Evolutionary conservation across 2,888 invertebrate genomes (phyloP).

Genomic region (Meiosimyza platycephala): DNA sequence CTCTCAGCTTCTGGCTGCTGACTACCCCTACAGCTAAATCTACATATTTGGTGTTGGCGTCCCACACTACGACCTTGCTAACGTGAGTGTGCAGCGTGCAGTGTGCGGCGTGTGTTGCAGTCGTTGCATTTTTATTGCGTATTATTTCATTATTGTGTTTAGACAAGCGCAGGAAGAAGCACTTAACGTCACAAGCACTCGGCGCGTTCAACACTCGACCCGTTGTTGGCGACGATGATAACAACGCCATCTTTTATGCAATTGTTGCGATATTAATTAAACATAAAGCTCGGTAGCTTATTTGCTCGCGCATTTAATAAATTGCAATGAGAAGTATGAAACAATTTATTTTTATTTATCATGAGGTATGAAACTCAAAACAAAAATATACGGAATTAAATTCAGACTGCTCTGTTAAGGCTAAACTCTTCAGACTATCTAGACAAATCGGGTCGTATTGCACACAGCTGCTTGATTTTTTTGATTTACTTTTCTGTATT

Average conservation of each 20-base stretch:
- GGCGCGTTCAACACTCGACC: constrained; percentile 20
- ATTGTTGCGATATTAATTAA: constrained; percentile 40
- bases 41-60: neutral
- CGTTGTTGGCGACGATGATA: constrained; percentile 10
- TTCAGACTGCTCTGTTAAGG: too few species aligned
- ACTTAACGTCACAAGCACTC: constrained; percentile 20
- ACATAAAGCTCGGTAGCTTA: neutral
- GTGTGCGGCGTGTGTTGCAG: constrained; percentile 17
- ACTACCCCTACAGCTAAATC: neutral
- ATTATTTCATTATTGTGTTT: constrained; percentile 41
- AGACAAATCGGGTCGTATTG: too few species aligned
- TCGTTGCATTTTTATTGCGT: constrained; percentile 32
- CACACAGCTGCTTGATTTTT: too few species aligned
- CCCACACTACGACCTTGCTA: constrained; percentile 14
- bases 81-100: constrained; percentile 11
- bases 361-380: too few species aligned
- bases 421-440: too few species aligned
- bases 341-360: too few species aligned
- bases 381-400: too few species aligned
- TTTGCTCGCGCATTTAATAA: too few species aligned
- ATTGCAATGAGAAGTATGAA: too few species aligned
- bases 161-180: constrained; percentile 39
- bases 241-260: constrained; percentile 17
- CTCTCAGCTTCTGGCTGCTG: neutral
- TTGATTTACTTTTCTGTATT: too few species aligned